Evolutionary conservation across 2,797 vertebrate genomes (phyloP).

Genomic region (Limnodromus scolopaceus): DNA sequence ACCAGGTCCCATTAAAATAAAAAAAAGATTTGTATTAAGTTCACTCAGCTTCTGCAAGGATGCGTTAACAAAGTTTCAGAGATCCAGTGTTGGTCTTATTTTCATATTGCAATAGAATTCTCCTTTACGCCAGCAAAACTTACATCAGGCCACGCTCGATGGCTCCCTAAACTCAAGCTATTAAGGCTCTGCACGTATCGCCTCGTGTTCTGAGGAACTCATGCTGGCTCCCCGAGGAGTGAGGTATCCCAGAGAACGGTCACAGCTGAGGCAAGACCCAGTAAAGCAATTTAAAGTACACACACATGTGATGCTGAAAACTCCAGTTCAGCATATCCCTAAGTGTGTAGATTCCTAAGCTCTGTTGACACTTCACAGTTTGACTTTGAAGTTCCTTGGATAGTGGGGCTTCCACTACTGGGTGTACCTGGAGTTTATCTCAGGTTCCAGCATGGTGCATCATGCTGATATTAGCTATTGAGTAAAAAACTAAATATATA

Average conservation of each 20-base stretch:
- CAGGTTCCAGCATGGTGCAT: not conserved
- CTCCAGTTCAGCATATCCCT: not conserved
- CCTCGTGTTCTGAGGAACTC: not conserved
- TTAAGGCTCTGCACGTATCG: not conserved
- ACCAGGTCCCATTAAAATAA: not conserved
- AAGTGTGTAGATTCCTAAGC: not conserved
- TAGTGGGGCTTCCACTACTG: fast-evolving
- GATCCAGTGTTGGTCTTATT: not conserved
- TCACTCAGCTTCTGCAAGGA: not conserved
- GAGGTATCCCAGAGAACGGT: not conserved
- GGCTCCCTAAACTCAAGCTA: not conserved
- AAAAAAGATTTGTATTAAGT: not conserved
- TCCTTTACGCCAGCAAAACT: not conserved
- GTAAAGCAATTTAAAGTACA: not conserved
- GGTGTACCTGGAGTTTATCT: not conserved
- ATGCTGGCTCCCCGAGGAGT: not conserved
- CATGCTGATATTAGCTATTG: not conserved
- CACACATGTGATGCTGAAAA: not conserved
- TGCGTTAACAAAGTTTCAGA: not conserved
- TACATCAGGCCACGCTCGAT: not conserved
- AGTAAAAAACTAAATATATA: not conserved
- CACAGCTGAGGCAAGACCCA: not conserved
- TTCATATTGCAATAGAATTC: not conserved
- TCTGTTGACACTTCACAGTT: not conserved
- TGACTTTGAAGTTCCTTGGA: not conserved